phyloP scores from a whole-genome alignment of 2,113 vertebrate genomes.

The Menidia beryllina region DNA sequence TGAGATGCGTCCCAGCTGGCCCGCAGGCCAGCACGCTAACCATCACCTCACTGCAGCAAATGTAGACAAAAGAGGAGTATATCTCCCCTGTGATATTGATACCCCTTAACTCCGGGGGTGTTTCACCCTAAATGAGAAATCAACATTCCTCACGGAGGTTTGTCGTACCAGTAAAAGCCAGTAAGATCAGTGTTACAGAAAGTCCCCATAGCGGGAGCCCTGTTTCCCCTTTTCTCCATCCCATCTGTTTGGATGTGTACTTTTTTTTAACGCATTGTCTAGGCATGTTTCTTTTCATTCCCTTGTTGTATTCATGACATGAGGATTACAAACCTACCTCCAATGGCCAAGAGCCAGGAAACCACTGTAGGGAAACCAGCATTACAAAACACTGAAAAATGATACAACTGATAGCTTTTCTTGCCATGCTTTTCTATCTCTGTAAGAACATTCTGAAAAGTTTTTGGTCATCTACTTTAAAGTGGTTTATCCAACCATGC shows the following conservation, averaged over 20 bases:
- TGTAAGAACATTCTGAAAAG: neutral
- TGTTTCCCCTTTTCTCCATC: conserved; percentile 61
- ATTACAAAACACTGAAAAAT: conserved; percentile 49
- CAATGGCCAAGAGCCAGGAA: conserved; percentile 64
- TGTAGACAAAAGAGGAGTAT: conserved; percentile 70
- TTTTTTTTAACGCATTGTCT: conserved; percentile 67
- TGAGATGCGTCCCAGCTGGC: conserved; percentile 81
- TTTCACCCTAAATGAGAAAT: conserved; percentile 70
- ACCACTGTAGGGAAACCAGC: conserved; percentile 37
- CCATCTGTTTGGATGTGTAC: conserved; percentile 74
- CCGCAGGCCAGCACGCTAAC: conserved; percentile 69
- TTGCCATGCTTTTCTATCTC: conserved; percentile 7
- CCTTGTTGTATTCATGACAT: conserved; percentile 63
- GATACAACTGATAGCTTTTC: neutral
- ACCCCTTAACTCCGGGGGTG: conserved; percentile 71
- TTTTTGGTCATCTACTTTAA: conserved; percentile 1
- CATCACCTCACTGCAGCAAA: conserved; percentile 74
- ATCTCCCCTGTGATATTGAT: conserved; percentile 75
- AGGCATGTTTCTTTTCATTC: conserved; percentile 75
- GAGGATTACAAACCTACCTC: conserved; percentile 49
- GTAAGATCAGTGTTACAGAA: conserved; percentile 69
- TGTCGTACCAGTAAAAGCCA: conserved; percentile 57
- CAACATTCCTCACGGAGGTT: conserved; percentile 69
- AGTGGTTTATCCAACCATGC: neutral
- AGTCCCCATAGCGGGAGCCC: conserved; percentile 59